Evolutionary conservation across 2,113 vertebrate species (phyloP).

Genomic region (Hucho hucho): DNA sequence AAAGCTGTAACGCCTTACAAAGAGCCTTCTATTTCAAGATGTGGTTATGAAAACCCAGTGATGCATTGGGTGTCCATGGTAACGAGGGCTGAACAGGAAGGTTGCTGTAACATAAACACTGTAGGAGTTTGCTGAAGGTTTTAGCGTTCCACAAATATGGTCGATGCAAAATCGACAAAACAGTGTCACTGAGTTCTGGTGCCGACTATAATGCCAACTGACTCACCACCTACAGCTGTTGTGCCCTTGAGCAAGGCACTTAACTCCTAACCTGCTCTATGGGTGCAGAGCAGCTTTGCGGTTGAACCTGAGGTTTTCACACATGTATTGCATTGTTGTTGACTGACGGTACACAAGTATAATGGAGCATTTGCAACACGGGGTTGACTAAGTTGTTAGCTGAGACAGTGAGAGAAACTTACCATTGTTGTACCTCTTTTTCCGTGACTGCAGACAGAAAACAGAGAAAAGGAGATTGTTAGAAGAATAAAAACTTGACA

Average conservation of each 20-base stretch:
- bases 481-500: background rate
- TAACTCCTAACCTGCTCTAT: too few relatives aligned
- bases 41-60: background rate
- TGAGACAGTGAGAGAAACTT: constrained; percentile 66
- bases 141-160: background rate
- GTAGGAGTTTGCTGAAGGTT: background rate
- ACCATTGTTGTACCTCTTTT: constrained; percentile 97
- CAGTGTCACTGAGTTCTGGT: background rate
- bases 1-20: background rate
- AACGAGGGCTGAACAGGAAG: constrained; percentile 1
- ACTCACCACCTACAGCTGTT: background rate
- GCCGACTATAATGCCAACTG: background rate
- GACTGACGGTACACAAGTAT: too few relatives aligned
- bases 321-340: background rate
- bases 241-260: too few relatives aligned
- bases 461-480: constrained; percentile 28
- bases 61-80: constrained; percentile 5
- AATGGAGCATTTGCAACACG: background rate
- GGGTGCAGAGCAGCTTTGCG: too few relatives aligned
- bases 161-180: background rate
- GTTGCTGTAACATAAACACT: constrained; percentile 3
- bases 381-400: background rate
- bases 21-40: background rate
- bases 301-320: background rate
- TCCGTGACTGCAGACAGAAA: constrained; percentile 88